Conservation (phyloP, 2,113 vertebrate genomes). For the Seriola rivoliana region DNA sequence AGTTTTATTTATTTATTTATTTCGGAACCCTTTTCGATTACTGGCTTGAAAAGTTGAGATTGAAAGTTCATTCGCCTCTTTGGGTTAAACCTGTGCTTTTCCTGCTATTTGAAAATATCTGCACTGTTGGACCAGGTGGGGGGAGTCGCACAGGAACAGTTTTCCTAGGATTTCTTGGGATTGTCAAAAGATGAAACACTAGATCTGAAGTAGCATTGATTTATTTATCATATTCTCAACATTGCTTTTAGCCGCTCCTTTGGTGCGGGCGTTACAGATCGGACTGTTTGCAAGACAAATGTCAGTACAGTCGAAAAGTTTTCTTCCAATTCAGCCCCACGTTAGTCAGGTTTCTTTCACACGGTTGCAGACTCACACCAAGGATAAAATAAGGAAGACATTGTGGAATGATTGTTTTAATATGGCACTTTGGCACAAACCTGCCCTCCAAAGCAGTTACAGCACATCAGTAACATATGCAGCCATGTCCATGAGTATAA, state of each 20-base stretch:
- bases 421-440: not conserved
- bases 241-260: not conserved
- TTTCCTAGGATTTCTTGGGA: not conserved
- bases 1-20: not conserved
- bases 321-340: not conserved
- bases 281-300: not conserved
- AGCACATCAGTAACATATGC: not conserved
- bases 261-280: not conserved
- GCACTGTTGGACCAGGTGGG: not conserved
- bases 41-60: not conserved
- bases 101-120: not conserved
- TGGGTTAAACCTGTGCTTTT: not conserved
- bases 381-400: not conserved
- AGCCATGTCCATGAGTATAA: conserved; percentile 15
- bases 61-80: not conserved
- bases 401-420: conserved; percentile 28
- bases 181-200: conserved; percentile 8
- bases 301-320: not conserved
- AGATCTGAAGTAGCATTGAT: not conserved
- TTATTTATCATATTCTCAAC: not conserved
- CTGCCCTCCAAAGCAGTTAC: not conserved
- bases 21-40: not conserved
- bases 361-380: not conserved
- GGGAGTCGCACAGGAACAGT: not conserved
- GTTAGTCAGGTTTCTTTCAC: not conserved